Base-by-base conservation (phyloP, 2,888 invertebrate species). In the Craniophora ligustri region DNA sequence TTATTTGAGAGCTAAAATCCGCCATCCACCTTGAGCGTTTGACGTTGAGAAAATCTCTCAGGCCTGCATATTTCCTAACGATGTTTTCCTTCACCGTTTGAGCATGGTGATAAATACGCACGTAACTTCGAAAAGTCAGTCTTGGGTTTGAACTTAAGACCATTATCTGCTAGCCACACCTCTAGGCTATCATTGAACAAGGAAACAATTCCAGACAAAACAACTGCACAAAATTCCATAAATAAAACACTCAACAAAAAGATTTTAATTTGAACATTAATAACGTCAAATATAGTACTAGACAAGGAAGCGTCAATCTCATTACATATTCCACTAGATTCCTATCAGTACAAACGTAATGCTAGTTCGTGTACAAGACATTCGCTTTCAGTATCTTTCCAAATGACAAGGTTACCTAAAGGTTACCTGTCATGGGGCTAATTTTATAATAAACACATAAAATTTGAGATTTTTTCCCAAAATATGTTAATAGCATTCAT, bases 371-470 rank as follows among this genome's bases (percentile, higher is more conserved):
- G 66, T 72, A 63, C 49, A 55, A 45, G 64, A 69, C 59, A 57
- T 71, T 71, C 66, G 69, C 76, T 78, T 77, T 78, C 73, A 65
- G 70, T 68, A 53, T 74, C 62, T 71, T 56, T 67, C 56, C 44
- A 78, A 80, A 79, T 79, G 68, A 79, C 80, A 82, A 84, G 83
- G 80, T 67, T 72, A 38, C 31, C 19, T 54, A 76, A 76, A 79
- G 81, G 77, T 81, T 68, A 77, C 42, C 65, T 72, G 73, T 72
- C 75, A 60, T 67, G 53, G 34, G 55, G 61, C 55, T 46, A 59
- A 61, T 56, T 23, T 23, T 23, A 21, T 7, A 21, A 5, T 1
- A 19, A 21, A 21, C 1, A 8, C 8, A 3, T 21, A 21, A 21
- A 21, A 7, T 21, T 19, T 2, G 3, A 19, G 1, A 5, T 19